A percentile compares a stretch with the other conserved stretches of the same genome.
Evolutionary conservation across 37 sponge, comb jelly and placozoan species (phyloP).

Genomic region (Beroe ovata): DNA sequence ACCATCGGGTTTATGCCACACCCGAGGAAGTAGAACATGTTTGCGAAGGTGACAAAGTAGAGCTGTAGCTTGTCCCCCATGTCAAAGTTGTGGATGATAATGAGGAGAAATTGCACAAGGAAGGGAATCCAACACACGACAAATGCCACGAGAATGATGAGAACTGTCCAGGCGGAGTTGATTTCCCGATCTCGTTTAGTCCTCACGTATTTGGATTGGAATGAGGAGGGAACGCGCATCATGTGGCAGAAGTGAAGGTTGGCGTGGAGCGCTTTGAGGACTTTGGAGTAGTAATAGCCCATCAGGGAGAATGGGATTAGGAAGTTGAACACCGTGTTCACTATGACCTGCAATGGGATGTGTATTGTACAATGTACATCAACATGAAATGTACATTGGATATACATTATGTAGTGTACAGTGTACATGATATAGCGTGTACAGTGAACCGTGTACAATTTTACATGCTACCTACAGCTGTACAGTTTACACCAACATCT

Average conservation of each 20-base stretch:
- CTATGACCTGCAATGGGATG: constrained; percentile 3
- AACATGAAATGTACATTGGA: too few species aligned
- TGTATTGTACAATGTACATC: too few species aligned
- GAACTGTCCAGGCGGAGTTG: constrained; percentile 66
- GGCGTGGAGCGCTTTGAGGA: constrained; percentile 49
- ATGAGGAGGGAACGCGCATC: constrained; percentile 62
- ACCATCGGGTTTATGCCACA: constrained; percentile 50
- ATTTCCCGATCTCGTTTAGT: constrained; percentile 58
- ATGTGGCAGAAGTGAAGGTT: constrained; percentile 62
- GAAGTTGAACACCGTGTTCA: constrained; percentile 61
- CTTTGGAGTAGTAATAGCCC: constrained; percentile 66
- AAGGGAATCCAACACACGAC: constrained; percentile 53
- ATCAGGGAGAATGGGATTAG: constrained; percentile 19
- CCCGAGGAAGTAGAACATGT: constrained; percentile 60
- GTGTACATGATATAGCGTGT: too few species aligned
- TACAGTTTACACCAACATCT: too few species aligned
- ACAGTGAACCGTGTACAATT: too few species aligned
- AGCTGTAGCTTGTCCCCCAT: constrained; percentile 47
- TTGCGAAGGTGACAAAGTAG: constrained; percentile 65
- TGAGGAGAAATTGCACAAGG: constrained; percentile 19
- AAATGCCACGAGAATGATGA: constrained; percentile 52
- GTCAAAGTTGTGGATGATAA: constrained; percentile 54
- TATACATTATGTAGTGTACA: too few species aligned
- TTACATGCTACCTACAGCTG: too few species aligned
- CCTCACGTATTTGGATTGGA: constrained; percentile 27